Evolutionary conservation across 2,113 vertebrate species (phyloP).

Genomic region (Paedocypris sp.): DNA sequence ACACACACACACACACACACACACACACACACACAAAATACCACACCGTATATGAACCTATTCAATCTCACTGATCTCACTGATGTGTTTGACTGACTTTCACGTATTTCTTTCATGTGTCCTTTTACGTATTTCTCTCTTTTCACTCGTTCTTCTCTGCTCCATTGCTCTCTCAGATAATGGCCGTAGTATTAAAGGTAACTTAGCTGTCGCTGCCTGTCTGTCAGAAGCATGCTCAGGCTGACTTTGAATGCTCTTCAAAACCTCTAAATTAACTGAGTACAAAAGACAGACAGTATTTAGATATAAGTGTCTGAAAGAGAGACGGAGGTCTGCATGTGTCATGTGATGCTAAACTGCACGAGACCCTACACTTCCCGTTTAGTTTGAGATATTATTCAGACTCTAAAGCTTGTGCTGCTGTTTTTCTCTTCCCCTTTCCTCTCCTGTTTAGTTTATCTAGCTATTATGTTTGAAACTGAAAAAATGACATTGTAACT

Average conservation of each 20-base stretch:
- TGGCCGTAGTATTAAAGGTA: conserved; percentile 93
- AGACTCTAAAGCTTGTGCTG: not conserved
- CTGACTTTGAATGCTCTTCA: conserved; percentile 30
- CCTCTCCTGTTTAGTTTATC: not conserved
- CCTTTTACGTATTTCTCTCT: conserved; percentile 3
- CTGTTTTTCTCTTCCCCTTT: not conserved
- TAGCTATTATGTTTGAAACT: not conserved
- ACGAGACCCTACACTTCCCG: conserved; percentile 30
- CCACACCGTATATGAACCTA: not conserved
- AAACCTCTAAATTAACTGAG: conserved; percentile 1
- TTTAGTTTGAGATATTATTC: not conserved
- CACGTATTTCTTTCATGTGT: no score
- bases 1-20: not conserved
- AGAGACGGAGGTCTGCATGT: not conserved
- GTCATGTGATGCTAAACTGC: conserved; percentile 32
- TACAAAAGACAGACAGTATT: not conserved
- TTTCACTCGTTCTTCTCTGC: not conserved
- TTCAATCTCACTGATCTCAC: not conserved
- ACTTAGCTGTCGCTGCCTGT: conserved; percentile 48
- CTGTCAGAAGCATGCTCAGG: conserved; percentile 21
- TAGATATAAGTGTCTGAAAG: not conserved
- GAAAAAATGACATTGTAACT: no score
- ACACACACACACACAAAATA: not conserved
- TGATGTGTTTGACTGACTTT: conserved; percentile 2
- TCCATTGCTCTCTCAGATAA: conserved; percentile 70